A percentile compares a stretch with the other conserved stretches of the same genome.
These are phyloP conservation scores for Mylabris sibirica DNA, from an alignment of 2,888 invertebrate genomes.

Conservation along the genomic window DNA sequence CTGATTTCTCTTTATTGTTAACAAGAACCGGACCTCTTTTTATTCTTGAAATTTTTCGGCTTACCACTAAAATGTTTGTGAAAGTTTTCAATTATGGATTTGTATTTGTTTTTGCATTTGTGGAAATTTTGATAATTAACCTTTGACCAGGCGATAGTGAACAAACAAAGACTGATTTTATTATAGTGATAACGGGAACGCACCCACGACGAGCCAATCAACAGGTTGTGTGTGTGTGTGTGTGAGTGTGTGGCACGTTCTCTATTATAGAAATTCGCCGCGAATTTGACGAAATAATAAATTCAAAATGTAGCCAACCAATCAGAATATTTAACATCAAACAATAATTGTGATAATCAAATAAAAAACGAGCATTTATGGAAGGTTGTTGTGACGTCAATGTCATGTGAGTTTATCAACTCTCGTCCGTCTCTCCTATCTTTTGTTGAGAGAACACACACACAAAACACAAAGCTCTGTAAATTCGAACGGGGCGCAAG, in stretches of 20 bases:
- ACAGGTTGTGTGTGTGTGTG: slow-evolving; percentile 40
- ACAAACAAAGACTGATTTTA: slow-evolving; percentile 3
- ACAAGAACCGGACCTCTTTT: not conserved
- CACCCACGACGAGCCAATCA: slow-evolving; percentile 3
- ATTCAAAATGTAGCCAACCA: slow-evolving; percentile 23
- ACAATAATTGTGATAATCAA: slow-evolving; percentile 11
- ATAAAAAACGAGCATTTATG: slow-evolving; percentile 19
- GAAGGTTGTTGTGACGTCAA: slow-evolving; percentile 52
- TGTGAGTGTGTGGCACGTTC: slow-evolving; percentile 30
- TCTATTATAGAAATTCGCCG: not conserved
- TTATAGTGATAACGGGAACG: slow-evolving; percentile 24
- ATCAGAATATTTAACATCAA: slow-evolving; percentile 20
- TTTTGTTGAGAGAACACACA: not conserved
- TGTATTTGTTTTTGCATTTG: not conserved
- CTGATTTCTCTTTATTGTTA: not conserved
- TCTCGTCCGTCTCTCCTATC: slow-evolving; percentile 15
- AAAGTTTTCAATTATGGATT: not conserved
- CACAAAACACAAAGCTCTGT: not conserved
- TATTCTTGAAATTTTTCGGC: not conserved
- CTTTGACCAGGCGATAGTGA: slow-evolving; percentile 21
- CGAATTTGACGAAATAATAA: slow-evolving; percentile 19
- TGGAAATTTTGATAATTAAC: slow-evolving; percentile 21
- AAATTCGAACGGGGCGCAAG: slow-evolving; percentile 18
- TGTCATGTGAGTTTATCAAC: slow-evolving; percentile 59
- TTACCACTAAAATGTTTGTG: not conserved